phyloP scores from a whole-genome alignment of 2,888 invertebrate genomes.

The Apotomis capreana region DNA sequence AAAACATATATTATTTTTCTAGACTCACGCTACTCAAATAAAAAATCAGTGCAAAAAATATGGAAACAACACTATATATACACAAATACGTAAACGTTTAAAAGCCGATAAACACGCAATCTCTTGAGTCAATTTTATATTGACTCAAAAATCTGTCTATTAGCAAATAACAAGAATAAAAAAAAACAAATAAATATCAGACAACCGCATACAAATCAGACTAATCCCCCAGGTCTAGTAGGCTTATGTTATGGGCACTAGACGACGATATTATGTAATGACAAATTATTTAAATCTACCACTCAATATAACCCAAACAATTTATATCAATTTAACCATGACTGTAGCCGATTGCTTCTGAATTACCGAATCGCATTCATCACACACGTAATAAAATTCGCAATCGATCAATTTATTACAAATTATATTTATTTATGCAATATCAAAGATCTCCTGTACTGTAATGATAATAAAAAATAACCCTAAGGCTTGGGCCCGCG shows the following conservation, averaged over 20 bases:
- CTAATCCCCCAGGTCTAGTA: no score
- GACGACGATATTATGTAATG: not conserved
- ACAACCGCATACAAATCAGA: no score
- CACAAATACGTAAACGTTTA: no score
- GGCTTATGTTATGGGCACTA: no score
- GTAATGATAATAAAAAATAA: constrained; percentile 17
- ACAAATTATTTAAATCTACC: not conserved
- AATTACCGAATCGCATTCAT: not conserved
- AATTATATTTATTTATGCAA: constrained; percentile 15
- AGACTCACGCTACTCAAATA: no score
- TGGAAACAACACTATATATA: no score
- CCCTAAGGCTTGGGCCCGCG: constrained; percentile 17
- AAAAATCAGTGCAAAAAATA: no score
- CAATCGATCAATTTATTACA: constrained; percentile 7
- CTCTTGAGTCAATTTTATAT: no score
- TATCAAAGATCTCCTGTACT: constrained; percentile 14
- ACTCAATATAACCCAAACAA: not conserved
- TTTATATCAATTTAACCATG: not conserved
- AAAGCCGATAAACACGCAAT: no score
- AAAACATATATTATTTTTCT: no score
- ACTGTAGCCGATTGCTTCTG: not conserved
- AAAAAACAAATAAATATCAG: no score
- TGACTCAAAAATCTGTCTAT: no score
- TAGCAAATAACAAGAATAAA: not conserved
- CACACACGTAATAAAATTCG: not conserved